Conservation (phyloP, 2,797 vertebrate species). For the Calcarius lapponicus region DNA sequence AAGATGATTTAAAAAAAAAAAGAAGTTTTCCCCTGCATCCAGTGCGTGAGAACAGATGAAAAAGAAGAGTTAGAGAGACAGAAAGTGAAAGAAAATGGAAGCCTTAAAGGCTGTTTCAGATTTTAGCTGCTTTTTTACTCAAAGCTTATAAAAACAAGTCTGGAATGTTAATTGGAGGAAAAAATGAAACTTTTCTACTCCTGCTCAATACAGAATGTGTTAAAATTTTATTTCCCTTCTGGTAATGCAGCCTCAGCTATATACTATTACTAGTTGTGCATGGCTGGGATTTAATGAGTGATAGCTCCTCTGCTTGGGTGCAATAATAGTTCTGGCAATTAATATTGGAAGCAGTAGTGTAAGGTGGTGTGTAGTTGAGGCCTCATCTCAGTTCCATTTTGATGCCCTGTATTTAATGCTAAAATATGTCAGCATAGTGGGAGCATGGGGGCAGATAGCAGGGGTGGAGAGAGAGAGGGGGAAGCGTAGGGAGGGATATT, state of each 20-base stretch:
- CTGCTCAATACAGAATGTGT: background rate
- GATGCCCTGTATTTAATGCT: background rate
- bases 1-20: background rate
- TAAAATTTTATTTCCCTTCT: slow-evolving; percentile 15
- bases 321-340: background rate
- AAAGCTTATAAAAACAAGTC: background rate
- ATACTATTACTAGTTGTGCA: background rate
- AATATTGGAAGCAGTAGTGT: background rate
- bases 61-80: background rate
- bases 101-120: background rate
- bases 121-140: background rate
- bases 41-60: background rate
- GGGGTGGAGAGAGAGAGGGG: background rate
- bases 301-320: background rate
- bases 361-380: background rate
- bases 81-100: background rate
- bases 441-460: too few species aligned
- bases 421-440: background rate
- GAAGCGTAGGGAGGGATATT: background rate
- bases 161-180: background rate
- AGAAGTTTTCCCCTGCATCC: background rate
- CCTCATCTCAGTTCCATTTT: background rate
- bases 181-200: background rate
- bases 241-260: background rate
- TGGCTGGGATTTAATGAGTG: background rate